These are phyloP conservation scores for Dolichoris vasculosae DNA, from an alignment of 1,140 invertebrate species.

Conservation along the genomic window DNA sequence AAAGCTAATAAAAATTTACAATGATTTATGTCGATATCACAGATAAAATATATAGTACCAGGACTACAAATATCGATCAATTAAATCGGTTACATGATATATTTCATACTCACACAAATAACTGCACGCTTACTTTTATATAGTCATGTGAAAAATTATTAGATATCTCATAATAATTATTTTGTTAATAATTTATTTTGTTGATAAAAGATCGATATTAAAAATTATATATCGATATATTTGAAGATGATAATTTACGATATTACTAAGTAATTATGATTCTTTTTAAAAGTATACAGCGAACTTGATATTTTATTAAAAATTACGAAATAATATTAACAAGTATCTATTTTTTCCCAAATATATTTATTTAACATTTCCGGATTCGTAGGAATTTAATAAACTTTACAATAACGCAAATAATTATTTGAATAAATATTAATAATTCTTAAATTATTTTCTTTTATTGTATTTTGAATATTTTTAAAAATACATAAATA, in stretches of 20 bases:
- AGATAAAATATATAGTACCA: conserved; percentile 7
- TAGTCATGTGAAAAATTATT: neutral
- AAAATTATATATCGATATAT: neutral
- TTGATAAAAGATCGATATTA: neutral
- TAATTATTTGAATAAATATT: too few species aligned
- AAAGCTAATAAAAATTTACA: neutral
- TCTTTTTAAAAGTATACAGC: neutral
- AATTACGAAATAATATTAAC: too few species aligned
- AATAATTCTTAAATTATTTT: too few species aligned
- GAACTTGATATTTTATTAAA: too few species aligned
- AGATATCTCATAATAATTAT: neutral
- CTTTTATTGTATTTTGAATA: neutral
- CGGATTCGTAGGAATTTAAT: too few species aligned
- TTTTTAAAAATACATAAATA: neutral
- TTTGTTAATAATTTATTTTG: neutral
- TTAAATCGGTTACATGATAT: conserved; percentile 12
- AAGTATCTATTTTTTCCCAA: too few species aligned
- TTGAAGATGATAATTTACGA: neutral
- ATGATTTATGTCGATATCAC: conserved; percentile 6
- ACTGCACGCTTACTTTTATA: neutral
- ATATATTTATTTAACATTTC: too few species aligned
- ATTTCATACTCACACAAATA: neutral
- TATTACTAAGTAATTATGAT: neutral
- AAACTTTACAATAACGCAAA: too few species aligned
- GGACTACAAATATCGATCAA: conserved; percentile 1